Evolutionary conservation across 2,888 invertebrate genomes (phyloP), one percentile per base, ranked within the genome.

Genomic region (Branchellion lobata): DNA sequence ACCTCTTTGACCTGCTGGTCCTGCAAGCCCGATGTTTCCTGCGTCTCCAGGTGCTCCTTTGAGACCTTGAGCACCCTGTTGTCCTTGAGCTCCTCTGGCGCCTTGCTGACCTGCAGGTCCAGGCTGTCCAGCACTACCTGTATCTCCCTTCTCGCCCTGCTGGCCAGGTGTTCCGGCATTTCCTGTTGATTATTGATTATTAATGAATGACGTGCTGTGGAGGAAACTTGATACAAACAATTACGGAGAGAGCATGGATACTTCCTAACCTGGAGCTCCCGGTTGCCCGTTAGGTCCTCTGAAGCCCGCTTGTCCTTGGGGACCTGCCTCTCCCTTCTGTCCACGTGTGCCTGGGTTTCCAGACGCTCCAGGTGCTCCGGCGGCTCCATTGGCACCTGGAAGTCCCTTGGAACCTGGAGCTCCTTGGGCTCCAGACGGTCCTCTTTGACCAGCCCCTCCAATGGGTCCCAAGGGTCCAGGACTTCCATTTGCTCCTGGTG

Each of bases 401-500:
- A 68, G 18, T n/a, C 80, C 80, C n/a, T 72, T 33, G 21, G 21
- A n/a, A 14, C 80, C 80, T n/a, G 68, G 47, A 72, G 80, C n/a
- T 29, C 80, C 80, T 33, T 24, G 18, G 2, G 21, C 51, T 40
- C 80, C 80, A 14, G 0, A 24, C 8, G 34, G 1, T 0, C 80
- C 80, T 27, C 33, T 27, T 1, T 61, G 71, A n/a, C 80, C 80
- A 8, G 69, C 1, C 14, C 29, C 18, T 21, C 80, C 80, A 18
- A 51, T 57, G 1, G 74, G 65, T 29, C 80, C 80, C n/a, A 27
- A 18, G 14, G 77, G 61, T 31, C 77, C 77, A 31, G 61, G 31
- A 31, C 8, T 8, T 84, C 79, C 73, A 82, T 65, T 61, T 11
- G 29, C 47, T 0, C 81, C 81, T 33, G 40, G 61, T 11, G 40